phyloP scores from a whole-genome alignment of 2,888 invertebrate species.

The Lithodes maja region DNA sequence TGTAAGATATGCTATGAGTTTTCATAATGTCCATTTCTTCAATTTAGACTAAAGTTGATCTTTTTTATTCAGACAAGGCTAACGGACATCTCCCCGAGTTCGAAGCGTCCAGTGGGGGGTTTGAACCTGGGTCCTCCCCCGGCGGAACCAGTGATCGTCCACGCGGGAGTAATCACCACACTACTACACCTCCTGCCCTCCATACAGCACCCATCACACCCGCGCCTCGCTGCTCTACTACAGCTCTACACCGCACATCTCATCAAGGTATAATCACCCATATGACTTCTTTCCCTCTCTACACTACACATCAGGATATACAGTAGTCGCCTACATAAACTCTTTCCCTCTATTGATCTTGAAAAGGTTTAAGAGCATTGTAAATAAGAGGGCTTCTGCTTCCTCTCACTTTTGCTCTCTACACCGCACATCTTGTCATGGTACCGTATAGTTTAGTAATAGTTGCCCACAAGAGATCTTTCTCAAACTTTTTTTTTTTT shows the following conservation, averaged over 20 bases:
- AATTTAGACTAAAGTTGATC: too few relatives aligned
- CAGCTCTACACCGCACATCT: constrained; percentile 83
- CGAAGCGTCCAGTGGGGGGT: constrained; percentile 78
- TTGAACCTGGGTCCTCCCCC: constrained; percentile 83
- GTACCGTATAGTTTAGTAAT: too few relatives aligned
- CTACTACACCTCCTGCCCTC: constrained; percentile 95
- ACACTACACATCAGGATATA: not conserved
- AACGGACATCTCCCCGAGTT: constrained; percentile 57
- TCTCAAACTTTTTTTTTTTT: too few relatives aligned
- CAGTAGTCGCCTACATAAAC: not conserved
- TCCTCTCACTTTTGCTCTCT: too few relatives aligned
- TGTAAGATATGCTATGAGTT: too few relatives aligned
- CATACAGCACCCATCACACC: constrained; percentile 78
- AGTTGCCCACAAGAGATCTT: too few relatives aligned
- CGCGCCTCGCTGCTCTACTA: constrained; percentile 74
- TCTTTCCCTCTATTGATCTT: not conserved
- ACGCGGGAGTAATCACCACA: constrained; percentile 90
- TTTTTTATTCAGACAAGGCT: constrained; percentile 46
- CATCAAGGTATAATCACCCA: constrained; percentile 76
- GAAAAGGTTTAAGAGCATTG: not conserved
- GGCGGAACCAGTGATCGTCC: constrained; percentile 92
- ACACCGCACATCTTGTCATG: too few relatives aligned
- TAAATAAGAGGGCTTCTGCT: too few relatives aligned
- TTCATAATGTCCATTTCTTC: too few relatives aligned
- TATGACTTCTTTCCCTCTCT: not conserved